Conservation (phyloP, 2,113 vertebrate genomes). For the Neodontobutis hainanensis region DNA sequence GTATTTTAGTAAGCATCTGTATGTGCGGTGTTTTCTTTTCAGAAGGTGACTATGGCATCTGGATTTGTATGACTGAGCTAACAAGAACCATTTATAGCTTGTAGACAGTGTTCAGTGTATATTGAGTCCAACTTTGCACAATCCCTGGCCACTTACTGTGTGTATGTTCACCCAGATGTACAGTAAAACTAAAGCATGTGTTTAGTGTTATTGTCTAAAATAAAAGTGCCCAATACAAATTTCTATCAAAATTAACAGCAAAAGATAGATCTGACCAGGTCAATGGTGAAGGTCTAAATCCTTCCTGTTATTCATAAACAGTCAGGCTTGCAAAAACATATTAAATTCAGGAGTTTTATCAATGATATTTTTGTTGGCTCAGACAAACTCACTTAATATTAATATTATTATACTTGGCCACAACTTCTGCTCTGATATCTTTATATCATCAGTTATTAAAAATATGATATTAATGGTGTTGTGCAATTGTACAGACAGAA, state of each 20-base stretch:
- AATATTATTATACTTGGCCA: slow-evolving; percentile 54
- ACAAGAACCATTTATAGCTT: not conserved
- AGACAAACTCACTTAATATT: slow-evolving; percentile 28
- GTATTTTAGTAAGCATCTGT: no score
- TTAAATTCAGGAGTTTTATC: slow-evolving; percentile 22
- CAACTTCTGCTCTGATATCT: slow-evolving; percentile 32
- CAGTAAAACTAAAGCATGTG: not conserved
- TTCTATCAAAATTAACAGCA: slow-evolving; percentile 6
- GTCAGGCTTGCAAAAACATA: slow-evolving; percentile 20
- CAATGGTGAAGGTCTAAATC: slow-evolving; percentile 29
- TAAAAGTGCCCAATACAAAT: not conserved
- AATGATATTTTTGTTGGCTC: slow-evolving; percentile 43
- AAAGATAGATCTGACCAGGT: slow-evolving; percentile 22
- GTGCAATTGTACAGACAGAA: slow-evolving; percentile 23
- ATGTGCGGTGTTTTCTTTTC: no score
- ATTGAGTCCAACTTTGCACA: not conserved
- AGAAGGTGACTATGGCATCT: no score
- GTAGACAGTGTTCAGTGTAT: not conserved
- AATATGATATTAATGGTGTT: slow-evolving; percentile 33
- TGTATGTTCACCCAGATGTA: not conserved
- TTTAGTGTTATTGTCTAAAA: not conserved
- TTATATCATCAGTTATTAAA: slow-evolving; percentile 45
- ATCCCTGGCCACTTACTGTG: not conserved
- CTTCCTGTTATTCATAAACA: slow-evolving; percentile 27
- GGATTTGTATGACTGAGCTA: no score